These are phyloP conservation scores for Orthonyx spaldingii DNA, from an alignment of 2,113 vertebrate species.

Conservation along the genomic window DNA sequence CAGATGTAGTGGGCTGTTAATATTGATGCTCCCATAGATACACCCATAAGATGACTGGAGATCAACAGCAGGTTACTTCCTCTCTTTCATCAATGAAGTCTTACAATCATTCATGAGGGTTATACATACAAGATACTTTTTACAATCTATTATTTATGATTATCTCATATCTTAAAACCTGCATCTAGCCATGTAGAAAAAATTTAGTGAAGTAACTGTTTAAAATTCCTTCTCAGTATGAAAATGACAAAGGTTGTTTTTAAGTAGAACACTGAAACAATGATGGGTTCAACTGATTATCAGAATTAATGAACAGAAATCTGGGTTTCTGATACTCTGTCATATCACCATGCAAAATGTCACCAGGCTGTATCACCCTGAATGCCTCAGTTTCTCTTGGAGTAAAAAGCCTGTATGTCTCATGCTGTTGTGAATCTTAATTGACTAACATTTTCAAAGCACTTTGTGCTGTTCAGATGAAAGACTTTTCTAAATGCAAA, in stretches of 20 bases:
- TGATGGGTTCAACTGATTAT: background rate
- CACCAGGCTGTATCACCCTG: background rate
- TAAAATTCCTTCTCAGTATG: background rate
- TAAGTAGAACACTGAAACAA: background rate
- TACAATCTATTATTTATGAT: background rate
- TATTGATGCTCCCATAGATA: accelerated
- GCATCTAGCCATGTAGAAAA: background rate
- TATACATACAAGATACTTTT: background rate
- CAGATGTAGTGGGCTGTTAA: background rate
- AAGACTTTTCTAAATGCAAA: constrained; percentile 8
- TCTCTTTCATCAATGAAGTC: background rate
- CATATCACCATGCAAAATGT: background rate
- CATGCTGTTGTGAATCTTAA: background rate
- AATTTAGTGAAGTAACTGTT: background rate
- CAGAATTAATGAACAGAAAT: background rate
- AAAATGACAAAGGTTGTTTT: background rate
- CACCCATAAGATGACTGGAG: background rate
- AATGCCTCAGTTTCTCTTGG: background rate
- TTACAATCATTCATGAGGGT: background rate
- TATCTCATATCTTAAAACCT: background rate
- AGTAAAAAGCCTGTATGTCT: background rate
- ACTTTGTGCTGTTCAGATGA: constrained; percentile 5
- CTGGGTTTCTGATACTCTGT: background rate
- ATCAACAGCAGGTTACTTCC: background rate
- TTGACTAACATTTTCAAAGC: background rate